Evolutionary conservation across 2,888 invertebrate genomes (phyloP).

Genomic region (Petrolisthes manimaculis): DNA sequence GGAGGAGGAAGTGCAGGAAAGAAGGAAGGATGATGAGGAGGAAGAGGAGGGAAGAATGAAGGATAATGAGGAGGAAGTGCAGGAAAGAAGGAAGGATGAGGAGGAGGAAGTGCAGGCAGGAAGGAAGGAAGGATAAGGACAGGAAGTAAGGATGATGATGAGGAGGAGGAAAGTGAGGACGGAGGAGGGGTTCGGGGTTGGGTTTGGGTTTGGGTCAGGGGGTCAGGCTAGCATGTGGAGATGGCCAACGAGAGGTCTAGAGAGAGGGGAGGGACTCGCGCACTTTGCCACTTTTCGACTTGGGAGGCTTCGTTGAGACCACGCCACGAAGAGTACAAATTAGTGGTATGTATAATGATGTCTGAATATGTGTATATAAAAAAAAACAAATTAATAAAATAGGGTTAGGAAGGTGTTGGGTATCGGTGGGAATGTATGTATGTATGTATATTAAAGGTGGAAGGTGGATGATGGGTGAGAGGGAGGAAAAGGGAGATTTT

Average conservation of each 20-base stretch:
- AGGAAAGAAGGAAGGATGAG: neutral
- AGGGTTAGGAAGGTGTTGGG: neutral
- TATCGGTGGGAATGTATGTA: conserved; percentile 11
- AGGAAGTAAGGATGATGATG: neutral
- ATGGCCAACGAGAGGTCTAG: neutral
- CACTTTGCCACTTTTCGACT: neutral
- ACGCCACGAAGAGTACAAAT: neutral
- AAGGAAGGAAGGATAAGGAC: neutral
- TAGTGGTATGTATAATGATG: neutral
- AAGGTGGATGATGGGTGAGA: no score
- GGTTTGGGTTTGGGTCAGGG: neutral
- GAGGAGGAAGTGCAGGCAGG: neutral
- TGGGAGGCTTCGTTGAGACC: conserved; percentile 8
- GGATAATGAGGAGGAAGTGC: no score
- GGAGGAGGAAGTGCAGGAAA: no score
- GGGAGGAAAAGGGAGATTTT: no score
- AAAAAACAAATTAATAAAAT: neutral
- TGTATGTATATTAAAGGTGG: conserved; percentile 6
- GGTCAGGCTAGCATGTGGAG: neutral
- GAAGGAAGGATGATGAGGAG: no score
- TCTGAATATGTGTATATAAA: neutral
- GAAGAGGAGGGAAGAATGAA: no score
- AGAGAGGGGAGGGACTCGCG: neutral
- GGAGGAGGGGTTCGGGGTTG: neutral
- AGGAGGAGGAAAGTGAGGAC: neutral